A percentile compares a stretch with the other conserved stretches of the same genome.
These are phyloP conservation scores for Drosophila antonietae DNA, from an alignment of 2,888 invertebrate species.

Conservation along the genomic window DNA sequence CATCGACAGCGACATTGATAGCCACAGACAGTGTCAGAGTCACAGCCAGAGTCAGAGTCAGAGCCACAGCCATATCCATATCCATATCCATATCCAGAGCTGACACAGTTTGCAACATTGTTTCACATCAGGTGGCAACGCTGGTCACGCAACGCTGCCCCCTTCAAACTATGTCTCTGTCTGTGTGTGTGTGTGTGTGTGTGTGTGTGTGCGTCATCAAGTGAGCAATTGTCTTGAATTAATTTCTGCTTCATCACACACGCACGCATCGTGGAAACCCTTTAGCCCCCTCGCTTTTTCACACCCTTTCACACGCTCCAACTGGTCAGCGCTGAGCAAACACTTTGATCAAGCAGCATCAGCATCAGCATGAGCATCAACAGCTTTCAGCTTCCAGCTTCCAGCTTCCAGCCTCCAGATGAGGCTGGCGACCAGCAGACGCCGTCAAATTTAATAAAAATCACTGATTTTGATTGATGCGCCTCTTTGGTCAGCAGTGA, in stretches of 20 bases:
- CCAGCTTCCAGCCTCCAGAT: constrained; percentile 8
- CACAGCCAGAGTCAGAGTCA: constrained; percentile 34
- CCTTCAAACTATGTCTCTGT: not conserved
- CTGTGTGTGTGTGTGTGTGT: constrained; percentile 14
- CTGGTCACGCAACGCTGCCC: constrained; percentile 46
- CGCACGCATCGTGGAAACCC: constrained; percentile 13
- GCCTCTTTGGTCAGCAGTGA: constrained; percentile 62
- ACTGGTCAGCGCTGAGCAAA: constrained; percentile 54
- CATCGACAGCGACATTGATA: constrained; percentile 47
- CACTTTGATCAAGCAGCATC: constrained; percentile 69
- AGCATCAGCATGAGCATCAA: constrained; percentile 10
- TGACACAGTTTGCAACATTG: constrained; percentile 57
- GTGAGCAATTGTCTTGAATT: constrained; percentile 81
- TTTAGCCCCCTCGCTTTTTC: constrained; percentile 23
- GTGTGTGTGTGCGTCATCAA: constrained; percentile 44
- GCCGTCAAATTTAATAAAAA: constrained; percentile 84
- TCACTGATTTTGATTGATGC: constrained; percentile 84
- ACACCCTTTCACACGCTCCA: constrained; percentile 43
- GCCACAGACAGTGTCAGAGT: constrained; percentile 36
- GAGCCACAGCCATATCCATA: constrained; percentile 11
- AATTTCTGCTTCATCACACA: constrained; percentile 70
- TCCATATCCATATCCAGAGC: constrained; percentile 34
- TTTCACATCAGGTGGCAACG: constrained; percentile 53
- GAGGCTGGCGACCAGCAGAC: constrained; percentile 73
- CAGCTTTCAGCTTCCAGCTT: constrained; percentile 18